Evolutionary conservation across 2,888 invertebrate genomes (phyloP), one percentile per base, ranked within the genome.

Genomic region (Machimus atricapillus): DNA sequence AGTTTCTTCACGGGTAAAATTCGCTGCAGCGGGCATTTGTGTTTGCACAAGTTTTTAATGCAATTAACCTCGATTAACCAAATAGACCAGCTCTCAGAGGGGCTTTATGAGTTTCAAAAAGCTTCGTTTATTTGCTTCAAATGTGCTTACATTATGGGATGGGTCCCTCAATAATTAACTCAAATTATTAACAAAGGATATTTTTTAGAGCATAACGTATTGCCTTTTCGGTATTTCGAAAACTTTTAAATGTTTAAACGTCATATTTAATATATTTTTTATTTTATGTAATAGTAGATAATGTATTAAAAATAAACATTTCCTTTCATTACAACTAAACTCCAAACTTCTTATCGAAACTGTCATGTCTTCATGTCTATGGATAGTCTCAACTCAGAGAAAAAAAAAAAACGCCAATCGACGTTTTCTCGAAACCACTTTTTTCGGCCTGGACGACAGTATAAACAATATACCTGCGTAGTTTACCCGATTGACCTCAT

Each of bases 1-100:
- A 66, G 82, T 83, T 31, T 37, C 66, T 83, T 83, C 82, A 66
- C n/a, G 31, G 12, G 82, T 43, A 83, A 83, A 83, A 66, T 79
- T 79, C 27, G 79, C 52, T 79, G 79, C 79, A 79, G 52, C 52
- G 52, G 52, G 31, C 16, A 52, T 79, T 79, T 79, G 23, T 79
- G 52, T 79, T 79, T 79, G 40, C 31, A 31, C 52, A 46, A 52
- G 79, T 79, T 27, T 27, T 79, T 79, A 79, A 12, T 46, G 79
- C 79, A 79, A 52, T 34, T 52, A 79, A 79, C 23, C 43, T 16
- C 79, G 52, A 79, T 79, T 79, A 79, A 19, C 27, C 56, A 79
- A 79, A 52, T 52, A 27, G 52, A 79, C 46, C 31, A 12, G 79
- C 46, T 56, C 31, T 46, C 23, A 56, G 12, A n/a, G 31, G 31